A percentile compares a stretch with the other conserved stretches of the same genome.
Evolutionary conservation across 2,797 vertebrate genomes (phyloP).

Genomic region (Pseudochirops corinnae): DNA sequence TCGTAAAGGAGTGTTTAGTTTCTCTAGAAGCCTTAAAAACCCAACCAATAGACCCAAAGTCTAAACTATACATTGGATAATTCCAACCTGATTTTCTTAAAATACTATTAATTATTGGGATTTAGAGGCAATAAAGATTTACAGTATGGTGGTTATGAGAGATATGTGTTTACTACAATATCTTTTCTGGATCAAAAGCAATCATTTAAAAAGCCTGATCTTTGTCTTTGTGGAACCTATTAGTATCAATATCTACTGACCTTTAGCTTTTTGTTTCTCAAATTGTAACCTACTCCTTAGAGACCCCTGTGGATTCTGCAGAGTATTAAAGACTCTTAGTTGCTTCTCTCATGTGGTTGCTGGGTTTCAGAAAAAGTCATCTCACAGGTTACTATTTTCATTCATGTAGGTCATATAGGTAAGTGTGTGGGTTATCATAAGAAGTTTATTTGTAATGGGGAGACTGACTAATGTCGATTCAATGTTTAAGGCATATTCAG

Average conservation of each 20-base stretch:
- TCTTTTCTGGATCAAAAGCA: constrained; percentile 37
- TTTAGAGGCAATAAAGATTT: constrained; percentile 13
- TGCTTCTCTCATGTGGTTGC: constrained; percentile 36
- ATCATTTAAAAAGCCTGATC: constrained; percentile 46
- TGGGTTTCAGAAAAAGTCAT: constrained; percentile 17
- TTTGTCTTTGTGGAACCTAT: constrained; percentile 24
- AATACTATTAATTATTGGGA: constrained; percentile 19
- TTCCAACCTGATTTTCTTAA: constrained; percentile 53
- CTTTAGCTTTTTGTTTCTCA: constrained; percentile 29
- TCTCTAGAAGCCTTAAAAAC: neutral
- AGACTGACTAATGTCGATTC: neutral
- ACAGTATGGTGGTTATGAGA: constrained; percentile 27
- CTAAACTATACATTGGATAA: neutral
- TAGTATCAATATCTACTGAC: constrained; percentile 30
- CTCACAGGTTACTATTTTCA: constrained; percentile 41
- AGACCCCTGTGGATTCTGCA: neutral
- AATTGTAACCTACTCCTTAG: constrained; percentile 39
- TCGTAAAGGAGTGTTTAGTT: constrained; percentile 48
- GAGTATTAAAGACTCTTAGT: constrained; percentile 5
- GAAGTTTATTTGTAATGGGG: constrained; percentile 1
- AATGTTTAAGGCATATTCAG: neutral
- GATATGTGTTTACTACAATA: neutral
- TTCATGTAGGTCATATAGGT: constrained; percentile 15
- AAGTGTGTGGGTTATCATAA: constrained; percentile 5
- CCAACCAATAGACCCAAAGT: neutral